Percentiles rank a stretch among this genome's conserved stretches.
Evolutionary conservation across 2,888 invertebrate species (phyloP).

Genomic region (Lamellibrachia columna): DNA sequence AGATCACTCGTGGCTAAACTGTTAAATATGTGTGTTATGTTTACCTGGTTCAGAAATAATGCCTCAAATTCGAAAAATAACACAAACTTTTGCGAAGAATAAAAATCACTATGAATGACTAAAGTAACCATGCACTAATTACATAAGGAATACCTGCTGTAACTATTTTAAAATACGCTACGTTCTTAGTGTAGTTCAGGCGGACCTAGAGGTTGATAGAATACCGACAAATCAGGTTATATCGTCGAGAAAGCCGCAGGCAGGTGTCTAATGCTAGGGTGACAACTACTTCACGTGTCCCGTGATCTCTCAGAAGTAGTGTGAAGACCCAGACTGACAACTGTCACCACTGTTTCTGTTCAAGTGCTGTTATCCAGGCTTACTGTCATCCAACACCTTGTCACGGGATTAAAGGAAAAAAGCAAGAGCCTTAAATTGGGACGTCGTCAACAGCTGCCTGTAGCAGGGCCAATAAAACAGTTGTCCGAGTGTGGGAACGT

Average conservation of each 20-base stretch:
- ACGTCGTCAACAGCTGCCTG: slow-evolving; percentile 9
- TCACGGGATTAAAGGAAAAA: background rate
- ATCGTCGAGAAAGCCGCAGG: background rate
- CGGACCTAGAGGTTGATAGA: background rate
- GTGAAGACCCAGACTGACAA: background rate
- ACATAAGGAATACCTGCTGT: too few relatives aligned
- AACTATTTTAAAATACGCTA: too few relatives aligned
- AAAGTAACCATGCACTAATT: too few relatives aligned
- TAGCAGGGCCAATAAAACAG: background rate
- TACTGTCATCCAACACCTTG: background rate
- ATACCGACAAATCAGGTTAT: background rate
- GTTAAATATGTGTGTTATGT: too few relatives aligned
- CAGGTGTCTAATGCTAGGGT: background rate
- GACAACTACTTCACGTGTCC: background rate
- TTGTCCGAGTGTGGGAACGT: background rate
- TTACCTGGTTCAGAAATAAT: too few relatives aligned
- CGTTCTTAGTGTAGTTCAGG: too few relatives aligned
- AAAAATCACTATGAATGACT: too few relatives aligned
- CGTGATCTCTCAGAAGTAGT: background rate
- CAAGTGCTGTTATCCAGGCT: background rate
- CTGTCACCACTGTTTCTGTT: background rate
- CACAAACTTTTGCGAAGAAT: too few relatives aligned
- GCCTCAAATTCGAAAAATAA: too few relatives aligned
- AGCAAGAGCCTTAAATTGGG: background rate
- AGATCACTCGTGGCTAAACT: too few relatives aligned